Base-by-base conservation (phyloP, 2,797 vertebrate genomes). In the Eurystomus glaucurus region DNA sequence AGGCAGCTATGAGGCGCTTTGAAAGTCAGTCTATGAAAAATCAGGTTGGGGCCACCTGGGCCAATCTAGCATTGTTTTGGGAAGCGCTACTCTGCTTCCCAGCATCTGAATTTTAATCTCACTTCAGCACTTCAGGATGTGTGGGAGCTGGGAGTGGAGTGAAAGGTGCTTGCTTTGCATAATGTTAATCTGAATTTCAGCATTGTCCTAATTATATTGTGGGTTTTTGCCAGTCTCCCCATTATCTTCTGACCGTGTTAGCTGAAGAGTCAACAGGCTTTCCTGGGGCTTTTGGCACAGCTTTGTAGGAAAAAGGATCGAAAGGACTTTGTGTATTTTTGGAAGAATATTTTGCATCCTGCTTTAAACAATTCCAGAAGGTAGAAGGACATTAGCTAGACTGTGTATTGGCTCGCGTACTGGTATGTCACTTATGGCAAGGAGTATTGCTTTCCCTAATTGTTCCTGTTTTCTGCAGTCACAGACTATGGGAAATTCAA, bases 361-460 rank as follows among this genome's bases (percentile, higher is more conserved):
- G 60, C 82, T 91, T 88, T 94, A 92, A 92, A 83, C 68, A 90
- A 45, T 90, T 95, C 91, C 82, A 97, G 93, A 91, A 97, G 82
- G 78, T 80, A 61, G 60, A 93, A 90, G 61, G 61, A 54, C 57
- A 31, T 91, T 81, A 90, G 54, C 60, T 94, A 69, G 88, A 25
- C 85, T 81, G 54, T 15, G 4, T 76, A 20, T 87, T 94, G 78
- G 68, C 82, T 93, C 3, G 0, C 15, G 25, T 55, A 19, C 45
- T 66, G 31, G 25, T 92, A 21, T 85, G 71, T 83, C 78, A 88
- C 55, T 77, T 71, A 45, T 37, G n/a, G 61, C 71, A 81, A 80
- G 52, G 46, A 72, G 28, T 83, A 94, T 45, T 77, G 82, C 51
- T 92, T 80, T 72, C 45, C 51, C 78, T 60, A 35, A 25, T 86